Evolutionary conservation across 35 echinoderm and acorn worm genomes (phyloP).

Genomic region (Patiria miniata): DNA sequence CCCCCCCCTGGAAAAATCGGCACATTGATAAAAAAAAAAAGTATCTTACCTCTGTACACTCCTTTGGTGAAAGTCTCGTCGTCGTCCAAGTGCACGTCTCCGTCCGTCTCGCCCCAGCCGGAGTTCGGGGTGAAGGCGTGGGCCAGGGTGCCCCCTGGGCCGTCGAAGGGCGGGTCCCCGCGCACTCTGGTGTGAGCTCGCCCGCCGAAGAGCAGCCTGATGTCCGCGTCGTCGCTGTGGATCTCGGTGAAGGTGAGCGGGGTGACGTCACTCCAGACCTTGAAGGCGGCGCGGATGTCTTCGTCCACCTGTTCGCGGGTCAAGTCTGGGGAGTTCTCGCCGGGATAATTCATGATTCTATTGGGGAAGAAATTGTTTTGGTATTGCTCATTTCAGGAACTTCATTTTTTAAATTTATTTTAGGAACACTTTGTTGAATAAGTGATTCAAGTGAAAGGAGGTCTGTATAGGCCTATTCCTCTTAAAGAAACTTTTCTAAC

Average conservation of each 20-base stretch:
- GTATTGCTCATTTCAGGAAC: background rate
- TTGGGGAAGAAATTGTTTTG: conserved; percentile 2
- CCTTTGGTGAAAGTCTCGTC: conserved; percentile 76
- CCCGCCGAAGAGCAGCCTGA: conserved; percentile 68
- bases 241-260: conserved; percentile 39
- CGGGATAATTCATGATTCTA: conserved; percentile 25
- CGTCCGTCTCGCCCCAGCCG: conserved; percentile 70
- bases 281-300: conserved; percentile 62
- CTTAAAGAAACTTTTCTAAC: no score
- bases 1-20: no score
- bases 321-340: conserved; percentile 29
- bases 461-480: background rate
- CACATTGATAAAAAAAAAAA: background rate
- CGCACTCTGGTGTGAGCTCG: conserved; percentile 45
- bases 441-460: background rate
- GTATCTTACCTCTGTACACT: conserved; percentile 22
- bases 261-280: conserved; percentile 88
- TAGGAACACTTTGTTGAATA: background rate
- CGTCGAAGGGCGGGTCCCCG: conserved; percentile 81
- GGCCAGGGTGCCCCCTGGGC: conserved; percentile 70
- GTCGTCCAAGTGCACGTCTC: conserved; percentile 91
- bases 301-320: conserved; percentile 57
- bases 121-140: conserved; percentile 86
- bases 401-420: background rate
- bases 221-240: conserved; percentile 51